phyloP scores from a whole-genome alignment of 2,797 vertebrate genomes.

The Heterohyrax brucei region DNA sequence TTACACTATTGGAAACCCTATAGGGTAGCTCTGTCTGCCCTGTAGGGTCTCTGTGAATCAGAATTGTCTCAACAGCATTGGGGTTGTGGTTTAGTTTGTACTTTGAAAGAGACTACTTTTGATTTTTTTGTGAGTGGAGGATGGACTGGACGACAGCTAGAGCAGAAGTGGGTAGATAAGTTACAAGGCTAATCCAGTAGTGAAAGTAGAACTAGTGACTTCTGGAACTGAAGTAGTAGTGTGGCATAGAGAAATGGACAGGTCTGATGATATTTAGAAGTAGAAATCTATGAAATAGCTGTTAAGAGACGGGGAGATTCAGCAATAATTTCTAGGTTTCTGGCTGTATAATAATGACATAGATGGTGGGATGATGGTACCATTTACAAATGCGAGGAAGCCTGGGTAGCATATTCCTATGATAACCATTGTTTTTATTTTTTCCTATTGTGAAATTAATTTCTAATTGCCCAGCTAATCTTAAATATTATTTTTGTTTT shows the following conservation, averaged over 20 bases:
- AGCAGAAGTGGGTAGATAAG: not conserved
- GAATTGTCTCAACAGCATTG: not conserved
- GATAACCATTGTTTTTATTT: not conserved
- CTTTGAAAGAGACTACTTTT: not conserved
- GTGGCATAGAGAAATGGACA: not conserved
- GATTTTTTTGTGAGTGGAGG: not conserved
- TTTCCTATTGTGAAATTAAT: slow-evolving; percentile 10
- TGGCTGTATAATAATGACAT: slow-evolving; percentile 13
- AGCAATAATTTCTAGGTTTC: not conserved
- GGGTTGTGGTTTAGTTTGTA: not conserved
- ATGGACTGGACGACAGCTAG: not conserved
- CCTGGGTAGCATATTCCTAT: not conserved
- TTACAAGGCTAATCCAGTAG: not conserved
- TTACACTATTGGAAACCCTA: no score
- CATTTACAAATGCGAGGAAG: not conserved
- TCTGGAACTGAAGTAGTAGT: not conserved
- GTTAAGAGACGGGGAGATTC: not conserved
- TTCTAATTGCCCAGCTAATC: not conserved
- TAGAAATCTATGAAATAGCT: slow-evolving; percentile 13
- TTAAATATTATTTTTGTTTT: not conserved
- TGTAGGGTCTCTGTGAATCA: no score
- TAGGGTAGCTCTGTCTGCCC: no score
- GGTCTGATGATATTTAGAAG: not conserved
- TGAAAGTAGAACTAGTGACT: not conserved
- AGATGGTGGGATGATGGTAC: not conserved